Evolutionary conservation across 2,888 invertebrate species (phyloP), one percentile per base, ranked within the genome.

Genomic region (Drosophila hawaiiensis): DNA sequence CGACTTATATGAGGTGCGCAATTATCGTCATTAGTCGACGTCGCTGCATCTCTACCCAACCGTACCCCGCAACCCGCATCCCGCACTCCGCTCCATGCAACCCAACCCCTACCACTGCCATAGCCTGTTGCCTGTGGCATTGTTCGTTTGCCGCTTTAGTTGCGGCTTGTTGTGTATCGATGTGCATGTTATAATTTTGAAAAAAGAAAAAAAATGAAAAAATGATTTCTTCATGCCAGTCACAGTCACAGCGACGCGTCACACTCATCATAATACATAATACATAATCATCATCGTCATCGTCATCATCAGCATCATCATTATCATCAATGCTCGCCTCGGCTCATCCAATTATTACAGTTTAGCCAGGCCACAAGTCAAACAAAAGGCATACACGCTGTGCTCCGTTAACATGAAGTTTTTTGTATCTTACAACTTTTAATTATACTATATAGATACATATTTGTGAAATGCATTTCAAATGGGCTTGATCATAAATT

Each of bases 131-230:
- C 19, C 39, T 39, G 29, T 39, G 56, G 25, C 81, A 75, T 76
- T 84, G 82, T 79, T 74, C 70, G 72, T 16, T 70, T 79, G 80
- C 81, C 78, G 91, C 90, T 90, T 92, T 91, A 91, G 91, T 91
- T 90, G 91, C 92, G 91, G 91, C 92, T 91, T 90, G 91, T 92
- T 91, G 90, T 88, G 83, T 83, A 91, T 91, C 88, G 87, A 89
- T 89, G 86, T 86, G 90, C 87, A 89, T 80, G 87, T 82, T 90
- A 90, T 91, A 91, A 91, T 91, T 91, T 60, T 74, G 74, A 31
- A 39, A n/a, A 61, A 75, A 6, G 72, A 75, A 83, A 35, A 6
- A 4, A 63, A 76, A 31, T 9, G 63, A 70, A 73, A 78, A 89
- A 83, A 90, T 87, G 78, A 84, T 89, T 89, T 89, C 88, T 89